Evolutionary conservation across 2,113 vertebrate genomes (phyloP).

Genomic region (Sorex fumeus): DNA sequence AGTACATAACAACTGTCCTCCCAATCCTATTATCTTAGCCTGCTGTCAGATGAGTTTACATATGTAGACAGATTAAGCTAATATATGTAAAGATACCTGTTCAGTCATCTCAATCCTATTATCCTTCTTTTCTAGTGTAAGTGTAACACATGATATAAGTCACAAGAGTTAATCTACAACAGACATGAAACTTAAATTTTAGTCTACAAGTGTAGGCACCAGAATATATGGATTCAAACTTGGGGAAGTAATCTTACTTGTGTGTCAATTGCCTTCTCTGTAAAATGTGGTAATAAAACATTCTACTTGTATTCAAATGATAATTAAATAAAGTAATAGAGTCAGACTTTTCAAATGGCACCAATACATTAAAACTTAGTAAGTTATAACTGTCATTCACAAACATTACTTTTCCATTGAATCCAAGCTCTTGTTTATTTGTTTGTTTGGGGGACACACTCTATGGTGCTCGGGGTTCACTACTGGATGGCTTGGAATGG

Average conservation of each 20-base stretch:
- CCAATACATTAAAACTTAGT: not conserved
- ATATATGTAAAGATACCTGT: not conserved
- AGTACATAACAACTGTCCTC: not conserved
- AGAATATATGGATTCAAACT: not conserved
- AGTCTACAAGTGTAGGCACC: not conserved
- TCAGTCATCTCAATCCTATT: not conserved
- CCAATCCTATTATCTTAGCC: not conserved
- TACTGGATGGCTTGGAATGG: no score
- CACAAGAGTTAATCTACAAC: not conserved
- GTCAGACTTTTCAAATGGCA: not conserved
- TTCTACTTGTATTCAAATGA: not conserved
- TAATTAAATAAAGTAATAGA: not conserved
- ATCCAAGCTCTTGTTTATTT: not conserved
- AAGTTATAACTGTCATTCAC: not conserved
- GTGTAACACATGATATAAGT: not conserved
- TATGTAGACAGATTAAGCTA: not conserved
- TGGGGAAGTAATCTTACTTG: not conserved
- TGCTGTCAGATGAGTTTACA: not conserved
- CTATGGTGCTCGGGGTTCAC: no score
- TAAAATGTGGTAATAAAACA: not conserved
- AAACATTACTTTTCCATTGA: conserved; percentile 10
- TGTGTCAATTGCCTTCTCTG: not conserved
- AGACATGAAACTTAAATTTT: not conserved
- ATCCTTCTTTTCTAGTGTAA: not conserved
- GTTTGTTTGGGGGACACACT: no score